Base-by-base conservation (phyloP, 2,888 invertebrate species). In the Flabesymbios commensalis region DNA sequence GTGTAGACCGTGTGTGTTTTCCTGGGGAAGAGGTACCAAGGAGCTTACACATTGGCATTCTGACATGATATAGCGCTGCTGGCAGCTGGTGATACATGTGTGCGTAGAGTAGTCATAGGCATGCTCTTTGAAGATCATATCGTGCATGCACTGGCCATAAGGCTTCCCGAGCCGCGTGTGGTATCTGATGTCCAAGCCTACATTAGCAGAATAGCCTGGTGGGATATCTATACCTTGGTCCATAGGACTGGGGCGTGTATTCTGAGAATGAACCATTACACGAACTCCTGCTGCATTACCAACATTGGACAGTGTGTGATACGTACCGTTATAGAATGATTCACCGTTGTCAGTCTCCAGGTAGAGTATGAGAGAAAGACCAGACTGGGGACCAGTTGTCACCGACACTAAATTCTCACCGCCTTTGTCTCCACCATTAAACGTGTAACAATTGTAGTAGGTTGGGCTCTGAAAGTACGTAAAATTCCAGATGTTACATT, bases 221-320 rank as follows among this genome's bases (percentile, higher is more conserved):
- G 78, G 76, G 41, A 79, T 72, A 57, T 79, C 79, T 63, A 79
- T 74, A 5, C 79, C 79, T 47, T 75, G 74, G 49, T 78, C 76
- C 19, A 76, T 74, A 0, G 78, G 78, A 47, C 74, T 76, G 1
- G 79, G 79, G 72, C 75, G 75, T 2, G 79, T 77, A 60, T 77
- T 74, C 29, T 78, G 77, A 4, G 77, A 74, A 65, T 79, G 79
- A 5, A 78, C 74, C 31, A 76, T 75, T 3, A 78, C 75, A 17
- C 79, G 65, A 17, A 76, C 72, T 0, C 79, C 79, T 1, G 77
- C 78, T 54, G 76, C 75, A 59, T 76, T 76, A 14, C 72, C 74
- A 26, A 77, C 73, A 57, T 77, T 77, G 45, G 75, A 73, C 36
- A 74, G 68, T 4, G 75, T 64, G 59, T 77, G 72, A 61, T 78